Percentiles rank a stretch among this genome's conserved stretches.
Conservation (phyloP, 2,797 vertebrate genomes). For the Parotocinclus haroldoi region DNA sequence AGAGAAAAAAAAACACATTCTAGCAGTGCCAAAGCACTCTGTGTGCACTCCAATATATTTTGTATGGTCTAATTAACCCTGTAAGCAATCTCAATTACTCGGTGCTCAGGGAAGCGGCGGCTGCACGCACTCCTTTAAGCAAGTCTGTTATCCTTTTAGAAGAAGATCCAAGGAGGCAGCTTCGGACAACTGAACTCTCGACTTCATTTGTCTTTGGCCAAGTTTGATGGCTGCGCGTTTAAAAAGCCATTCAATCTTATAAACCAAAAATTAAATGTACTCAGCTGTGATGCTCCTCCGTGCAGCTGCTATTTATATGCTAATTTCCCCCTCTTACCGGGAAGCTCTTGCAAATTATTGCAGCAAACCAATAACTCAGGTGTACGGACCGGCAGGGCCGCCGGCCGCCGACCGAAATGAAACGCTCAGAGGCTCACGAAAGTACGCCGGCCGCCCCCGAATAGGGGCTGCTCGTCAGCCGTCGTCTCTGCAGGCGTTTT, state of each 20-base stretch:
- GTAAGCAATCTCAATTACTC: constrained; percentile 77
- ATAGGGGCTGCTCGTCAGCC: constrained; percentile 40
- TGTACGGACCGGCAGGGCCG: constrained; percentile 71
- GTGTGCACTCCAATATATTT: constrained; percentile 71
- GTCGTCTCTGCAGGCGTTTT: constrained; percentile 59
- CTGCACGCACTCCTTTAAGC: constrained; percentile 71
- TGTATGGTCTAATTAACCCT: constrained; percentile 75
- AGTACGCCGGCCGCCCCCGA: constrained; percentile 26
- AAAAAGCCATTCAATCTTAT: constrained; percentile 99
- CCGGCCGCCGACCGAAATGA: constrained; percentile 38
- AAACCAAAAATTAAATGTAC: constrained; percentile 99
- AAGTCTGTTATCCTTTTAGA: constrained; percentile 80
- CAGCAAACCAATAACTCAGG: constrained; percentile 91
- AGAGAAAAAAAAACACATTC: constrained; percentile 45
- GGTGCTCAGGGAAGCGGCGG: constrained; percentile 69
- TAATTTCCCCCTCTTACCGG: constrained; percentile 85
- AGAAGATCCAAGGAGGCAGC: constrained; percentile 83
- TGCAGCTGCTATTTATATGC: constrained; percentile 99
- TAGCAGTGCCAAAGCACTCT: constrained; percentile 51
- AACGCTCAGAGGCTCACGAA: constrained; percentile 57
- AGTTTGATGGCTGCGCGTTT: constrained; percentile 95
- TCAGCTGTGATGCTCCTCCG: constrained; percentile 95
- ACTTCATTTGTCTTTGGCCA: constrained; percentile 96
- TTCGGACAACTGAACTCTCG: constrained; percentile 87
- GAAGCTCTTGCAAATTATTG: constrained; percentile 97